Conservation (phyloP, 1,140 invertebrate genomes). For the Carcinoscorpius rotundicauda region DNA sequence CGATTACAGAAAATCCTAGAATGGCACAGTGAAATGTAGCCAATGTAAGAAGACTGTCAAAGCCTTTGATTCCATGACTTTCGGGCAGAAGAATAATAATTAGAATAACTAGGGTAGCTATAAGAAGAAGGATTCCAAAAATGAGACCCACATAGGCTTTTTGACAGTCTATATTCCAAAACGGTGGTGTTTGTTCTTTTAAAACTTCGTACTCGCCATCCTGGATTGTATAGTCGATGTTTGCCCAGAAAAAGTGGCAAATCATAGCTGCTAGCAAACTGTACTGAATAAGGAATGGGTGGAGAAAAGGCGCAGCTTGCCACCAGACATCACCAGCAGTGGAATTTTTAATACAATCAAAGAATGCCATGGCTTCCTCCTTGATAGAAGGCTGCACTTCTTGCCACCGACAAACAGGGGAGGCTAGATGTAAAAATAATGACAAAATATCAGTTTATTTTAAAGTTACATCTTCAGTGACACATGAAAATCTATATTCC, state of each 20-base stretch:
- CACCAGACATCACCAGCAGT: slow-evolving; percentile 48
- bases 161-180: slow-evolving; percentile 38
- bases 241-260: slow-evolving; percentile 48
- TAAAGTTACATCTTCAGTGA: too few species aligned
- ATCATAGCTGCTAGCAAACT: slow-evolving; percentile 49
- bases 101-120: slow-evolving; percentile 44
- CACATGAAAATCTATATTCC: too few species aligned
- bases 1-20: slow-evolving; percentile 37
- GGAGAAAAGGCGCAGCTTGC: slow-evolving; percentile 46
- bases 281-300: slow-evolving; percentile 44
- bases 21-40: slow-evolving; percentile 25
- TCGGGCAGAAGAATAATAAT: slow-evolving; percentile 9
- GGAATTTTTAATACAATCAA: slow-evolving; percentile 46
- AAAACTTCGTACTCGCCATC: too few species aligned
- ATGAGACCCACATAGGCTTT: slow-evolving; percentile 48
- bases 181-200: too few species aligned
- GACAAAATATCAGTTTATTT: too few species aligned
- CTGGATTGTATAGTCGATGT: slow-evolving; percentile 33
- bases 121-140: slow-evolving; percentile 46
- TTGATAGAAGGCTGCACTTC: too few species aligned
- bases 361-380: slow-evolving; percentile 41
- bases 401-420: too few species aligned
- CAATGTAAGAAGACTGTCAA: slow-evolving; percentile 31
- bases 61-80: slow-evolving; percentile 6
- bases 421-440: too few species aligned